phyloP scores from a whole-genome alignment of 2,113 vertebrate genomes.

The Aleadryas rufinucha region DNA sequence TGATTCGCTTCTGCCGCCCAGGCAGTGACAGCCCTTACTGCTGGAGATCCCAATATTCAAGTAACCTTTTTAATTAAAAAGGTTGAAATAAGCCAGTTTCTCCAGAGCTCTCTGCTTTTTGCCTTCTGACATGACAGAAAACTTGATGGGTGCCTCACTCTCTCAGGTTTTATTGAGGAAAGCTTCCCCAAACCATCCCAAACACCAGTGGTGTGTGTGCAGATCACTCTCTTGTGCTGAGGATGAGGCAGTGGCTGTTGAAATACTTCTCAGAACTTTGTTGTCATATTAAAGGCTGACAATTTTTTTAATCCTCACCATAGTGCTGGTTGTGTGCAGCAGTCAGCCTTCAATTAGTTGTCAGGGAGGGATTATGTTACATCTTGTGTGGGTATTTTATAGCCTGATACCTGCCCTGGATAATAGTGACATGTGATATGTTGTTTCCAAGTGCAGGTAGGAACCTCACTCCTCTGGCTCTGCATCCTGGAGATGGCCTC shows the following conservation, averaged over 20 bases:
- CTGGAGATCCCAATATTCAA: neutral
- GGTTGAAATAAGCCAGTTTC: neutral
- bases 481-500: constrained; percentile 39
- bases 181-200: neutral
- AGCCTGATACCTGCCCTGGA: fast-evolving
- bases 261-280: neutral
- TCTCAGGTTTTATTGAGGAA: neutral
- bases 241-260: neutral
- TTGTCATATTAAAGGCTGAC: neutral
- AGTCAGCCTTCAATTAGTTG: neutral
- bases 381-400: neutral
- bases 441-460: neutral
- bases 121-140: fast-evolving
- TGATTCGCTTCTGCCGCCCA: neutral
- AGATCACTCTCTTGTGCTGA: neutral
- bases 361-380: neutral
- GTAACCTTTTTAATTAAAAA: neutral
- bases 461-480: neutral
- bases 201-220: fast-evolving
- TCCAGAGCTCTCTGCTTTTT: neutral
- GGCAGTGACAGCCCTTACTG: neutral
- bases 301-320: neutral
- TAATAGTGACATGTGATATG: neutral
- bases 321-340: neutral
- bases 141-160: neutral